A percentile compares a stretch with the other conserved stretches of the same genome.
These are phyloP conservation scores for Cryptotermes secundus DNA, from an alignment of 1,140 invertebrate genomes.

Conservation along the genomic window DNA sequence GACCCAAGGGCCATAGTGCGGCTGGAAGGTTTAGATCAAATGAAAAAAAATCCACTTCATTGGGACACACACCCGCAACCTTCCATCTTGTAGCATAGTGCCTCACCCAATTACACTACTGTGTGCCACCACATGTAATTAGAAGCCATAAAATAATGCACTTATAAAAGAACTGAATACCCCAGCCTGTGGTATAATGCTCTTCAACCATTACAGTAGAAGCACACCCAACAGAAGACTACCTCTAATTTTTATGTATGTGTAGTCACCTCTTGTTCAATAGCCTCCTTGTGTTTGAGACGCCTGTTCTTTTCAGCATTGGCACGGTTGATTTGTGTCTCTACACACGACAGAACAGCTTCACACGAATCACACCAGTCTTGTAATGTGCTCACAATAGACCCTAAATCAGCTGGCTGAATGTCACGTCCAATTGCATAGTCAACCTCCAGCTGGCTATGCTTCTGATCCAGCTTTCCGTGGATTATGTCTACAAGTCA, in stretches of 20 bases:
- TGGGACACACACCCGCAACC: no score
- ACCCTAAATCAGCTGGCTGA: slow-evolving; percentile 71
- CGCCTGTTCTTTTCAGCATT: slow-evolving; percentile 82
- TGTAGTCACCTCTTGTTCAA: slow-evolving; percentile 77
- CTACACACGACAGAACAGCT: slow-evolving; percentile 81
- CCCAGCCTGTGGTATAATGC: no score
- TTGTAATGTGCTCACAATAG: slow-evolving; percentile 76
- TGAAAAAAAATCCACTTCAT: no score
- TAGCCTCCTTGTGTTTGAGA: slow-evolving; percentile 74
- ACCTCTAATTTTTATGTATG: not conserved
- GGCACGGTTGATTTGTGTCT: slow-evolving; percentile 83
- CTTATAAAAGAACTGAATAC: no score
- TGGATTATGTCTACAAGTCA: slow-evolving; percentile 81
- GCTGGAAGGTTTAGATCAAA: no score
- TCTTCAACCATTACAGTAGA: no score
- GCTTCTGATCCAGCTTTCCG: slow-evolving; percentile 94
- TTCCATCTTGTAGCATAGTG: no score
- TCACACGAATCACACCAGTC: slow-evolving; percentile 93
- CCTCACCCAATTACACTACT: no score
- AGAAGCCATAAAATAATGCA: no score
- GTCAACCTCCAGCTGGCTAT: slow-evolving; percentile 89
- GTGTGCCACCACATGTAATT: no score
- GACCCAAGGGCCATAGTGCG: no score
- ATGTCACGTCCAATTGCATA: slow-evolving; percentile 93
- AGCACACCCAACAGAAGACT: no score